Conservation (phyloP, 2,113 vertebrate genomes). For the Stigmatopora argus region DNA sequence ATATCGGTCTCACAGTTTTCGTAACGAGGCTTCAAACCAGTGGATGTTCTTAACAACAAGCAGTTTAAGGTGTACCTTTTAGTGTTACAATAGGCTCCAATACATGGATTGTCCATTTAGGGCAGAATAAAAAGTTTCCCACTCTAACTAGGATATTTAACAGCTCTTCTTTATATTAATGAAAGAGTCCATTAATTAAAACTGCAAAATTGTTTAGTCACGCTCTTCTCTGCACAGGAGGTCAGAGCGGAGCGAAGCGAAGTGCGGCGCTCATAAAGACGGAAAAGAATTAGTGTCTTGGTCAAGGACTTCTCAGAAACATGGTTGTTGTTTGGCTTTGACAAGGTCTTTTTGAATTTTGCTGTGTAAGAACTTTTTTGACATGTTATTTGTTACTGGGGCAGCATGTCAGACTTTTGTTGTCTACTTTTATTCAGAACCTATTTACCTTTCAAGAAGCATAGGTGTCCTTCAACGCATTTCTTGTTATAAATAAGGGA, state of each 20-base stretch:
- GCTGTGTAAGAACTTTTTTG: conserved; percentile 1
- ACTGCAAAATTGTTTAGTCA: conserved; percentile 16
- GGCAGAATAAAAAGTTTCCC: not conserved
- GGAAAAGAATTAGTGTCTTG: conserved; percentile 9
- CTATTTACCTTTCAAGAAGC: not conserved
- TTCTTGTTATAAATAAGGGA: not conserved
- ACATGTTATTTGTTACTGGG: not conserved
- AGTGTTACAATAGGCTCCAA: no score
- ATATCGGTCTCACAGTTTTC: no score
- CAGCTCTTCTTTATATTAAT: not conserved
- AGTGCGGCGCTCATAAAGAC: conserved; percentile 5
- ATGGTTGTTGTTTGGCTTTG: not conserved
- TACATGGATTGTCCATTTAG: not conserved
- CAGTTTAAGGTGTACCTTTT: no score
- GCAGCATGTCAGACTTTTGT: not conserved
- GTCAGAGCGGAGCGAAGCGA: not conserved
- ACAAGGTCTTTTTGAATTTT: not conserved
- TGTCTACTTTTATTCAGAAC: not conserved
- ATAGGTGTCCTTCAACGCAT: not conserved
- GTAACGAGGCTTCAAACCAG: no score
- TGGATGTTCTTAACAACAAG: no score
- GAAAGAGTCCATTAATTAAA: conserved; percentile 15
- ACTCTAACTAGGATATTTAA: not conserved
- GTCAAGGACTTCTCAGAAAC: conserved; percentile 7
- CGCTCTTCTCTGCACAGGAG: not conserved